These are phyloP conservation scores for Carcina quercana DNA, from an alignment of 2,888 invertebrate genomes.

Conservation along the genomic window DNA sequence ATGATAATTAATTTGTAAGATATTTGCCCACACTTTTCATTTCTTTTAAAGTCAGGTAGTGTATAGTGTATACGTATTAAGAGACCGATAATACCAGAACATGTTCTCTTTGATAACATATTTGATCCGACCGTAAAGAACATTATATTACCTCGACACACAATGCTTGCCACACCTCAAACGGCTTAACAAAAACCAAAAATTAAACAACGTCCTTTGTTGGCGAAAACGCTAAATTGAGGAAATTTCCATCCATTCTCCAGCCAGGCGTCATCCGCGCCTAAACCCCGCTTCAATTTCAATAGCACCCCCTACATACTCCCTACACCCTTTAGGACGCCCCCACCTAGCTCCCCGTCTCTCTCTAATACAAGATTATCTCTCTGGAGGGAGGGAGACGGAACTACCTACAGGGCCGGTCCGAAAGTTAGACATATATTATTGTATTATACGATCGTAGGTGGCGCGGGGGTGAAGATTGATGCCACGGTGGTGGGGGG, in stretches of 20 bases:
- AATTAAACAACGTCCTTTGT: conserved; percentile 73
- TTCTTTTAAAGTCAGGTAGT: too few species aligned
- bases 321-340: conserved; percentile 73
- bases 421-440: conserved; percentile 74
- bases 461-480: conserved; percentile 71
- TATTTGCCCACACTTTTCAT: too few species aligned
- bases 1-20: too few species aligned
- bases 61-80: too few species aligned
- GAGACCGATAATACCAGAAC: too few species aligned
- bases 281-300: conserved; percentile 75
- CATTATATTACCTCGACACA: conserved; percentile 5
- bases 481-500: conserved; percentile 57
- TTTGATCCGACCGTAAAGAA: too few species aligned
- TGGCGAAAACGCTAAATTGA: conserved; percentile 74
- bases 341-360: conserved; percentile 46
- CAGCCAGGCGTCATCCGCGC: conserved; percentile 73
- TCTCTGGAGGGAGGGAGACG: conserved; percentile 29
- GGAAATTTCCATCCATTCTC: conserved; percentile 75
- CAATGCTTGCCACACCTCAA: conserved; percentile 44
- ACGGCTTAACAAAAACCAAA: conserved; percentile 62
- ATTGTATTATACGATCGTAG: conserved; percentile 72
- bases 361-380: conserved; percentile 27
- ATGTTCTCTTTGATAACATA: too few species aligned
- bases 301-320: conserved; percentile 70
- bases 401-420: conserved; percentile 67